phyloP scores from a whole-genome alignment of 2,888 invertebrate genomes.

The Acanthosepion lycidas region DNA sequence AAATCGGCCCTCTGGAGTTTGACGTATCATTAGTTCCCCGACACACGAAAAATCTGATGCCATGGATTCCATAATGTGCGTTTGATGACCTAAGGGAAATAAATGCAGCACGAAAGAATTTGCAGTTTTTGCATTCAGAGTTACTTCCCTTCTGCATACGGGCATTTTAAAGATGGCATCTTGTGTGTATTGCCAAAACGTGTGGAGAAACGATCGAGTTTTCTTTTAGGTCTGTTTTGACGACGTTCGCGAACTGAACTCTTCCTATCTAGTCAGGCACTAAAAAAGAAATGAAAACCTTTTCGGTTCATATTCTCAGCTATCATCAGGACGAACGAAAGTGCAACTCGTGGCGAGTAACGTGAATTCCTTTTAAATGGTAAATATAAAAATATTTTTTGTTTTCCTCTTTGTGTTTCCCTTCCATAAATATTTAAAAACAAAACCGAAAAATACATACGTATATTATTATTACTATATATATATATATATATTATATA shows the following conservation, averaged over 20 bases:
- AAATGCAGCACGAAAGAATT: not conserved
- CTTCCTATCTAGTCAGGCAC: not conserved
- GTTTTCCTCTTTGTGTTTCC: too few species aligned
- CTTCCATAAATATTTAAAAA: too few species aligned
- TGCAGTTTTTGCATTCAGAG: not conserved
- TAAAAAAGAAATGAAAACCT: not conserved
- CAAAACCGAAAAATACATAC: too few species aligned
- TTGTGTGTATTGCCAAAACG: not conserved
- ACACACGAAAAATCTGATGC: too few species aligned
- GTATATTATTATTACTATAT: too few species aligned
- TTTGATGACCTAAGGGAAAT: not conserved
- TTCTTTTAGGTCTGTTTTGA: not conserved
- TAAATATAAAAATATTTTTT: too few species aligned
- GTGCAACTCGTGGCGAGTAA: not conserved
- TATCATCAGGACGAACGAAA: not conserved
- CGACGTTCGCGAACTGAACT: not conserved
- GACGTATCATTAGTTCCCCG: too few species aligned
- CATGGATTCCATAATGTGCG: too few species aligned
- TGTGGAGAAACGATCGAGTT: too few species aligned
- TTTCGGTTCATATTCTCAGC: not conserved
- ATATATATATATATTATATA: too few species aligned
- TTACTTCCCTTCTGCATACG: not conserved
- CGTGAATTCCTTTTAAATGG: not conserved
- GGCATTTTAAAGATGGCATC: conserved; percentile 33
- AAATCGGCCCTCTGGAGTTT: too few species aligned